Base-by-base conservation (phyloP, 2,888 invertebrate species). In the Prostheceraeus crozeri region DNA sequence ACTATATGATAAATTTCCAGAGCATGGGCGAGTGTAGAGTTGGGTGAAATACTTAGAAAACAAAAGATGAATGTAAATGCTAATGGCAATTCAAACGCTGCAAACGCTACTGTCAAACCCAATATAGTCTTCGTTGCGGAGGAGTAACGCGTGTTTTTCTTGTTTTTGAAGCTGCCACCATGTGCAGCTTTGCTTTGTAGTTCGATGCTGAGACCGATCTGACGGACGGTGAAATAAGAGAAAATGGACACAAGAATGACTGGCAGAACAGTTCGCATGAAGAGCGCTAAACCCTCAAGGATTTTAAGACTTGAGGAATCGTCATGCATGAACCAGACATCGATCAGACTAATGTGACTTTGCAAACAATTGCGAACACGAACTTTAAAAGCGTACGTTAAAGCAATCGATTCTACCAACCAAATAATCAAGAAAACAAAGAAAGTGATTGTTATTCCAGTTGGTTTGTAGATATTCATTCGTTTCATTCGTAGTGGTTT, bases 401-500 rank as follows among this genome's bases (percentile, higher is more conserved):
- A n/a, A 25, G 23, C 52, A 33, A 51, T 19, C 30, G 52, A 51
- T 51, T 51, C 52, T 8, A 6, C 52, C 52, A 51, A 14, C 25
- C 30, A 51, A 14, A 21, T 11, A 8, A 40, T 8, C 25, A 51
- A 6, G 11, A 51, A 51, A 19, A 40, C 8, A 6, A n/a, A 16
- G 27, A 51, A 51, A 10, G 27, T 21, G 8, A 33, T 51, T n/a
- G 11, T 8, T 6, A 35, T n/a, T 14, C 23, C 23, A n/a, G n/a
- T 35, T 10, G 23, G 8, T 6, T n/a, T 27, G 52, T 35, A 23
- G 6, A 40, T 10, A 8, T 6, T 14, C 10, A 14, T 16, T 28
- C 11, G 36, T 14, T 40, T 40, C 30, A 35, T 51, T 21, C 21
- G 23, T 6, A 51, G 14, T 6, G 52, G 52, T 8, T 14, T n/a